Evolutionary conservation across 2,797 vertebrate genomes (phyloP).

Genomic region (Chloroceryle amazona): DNA sequence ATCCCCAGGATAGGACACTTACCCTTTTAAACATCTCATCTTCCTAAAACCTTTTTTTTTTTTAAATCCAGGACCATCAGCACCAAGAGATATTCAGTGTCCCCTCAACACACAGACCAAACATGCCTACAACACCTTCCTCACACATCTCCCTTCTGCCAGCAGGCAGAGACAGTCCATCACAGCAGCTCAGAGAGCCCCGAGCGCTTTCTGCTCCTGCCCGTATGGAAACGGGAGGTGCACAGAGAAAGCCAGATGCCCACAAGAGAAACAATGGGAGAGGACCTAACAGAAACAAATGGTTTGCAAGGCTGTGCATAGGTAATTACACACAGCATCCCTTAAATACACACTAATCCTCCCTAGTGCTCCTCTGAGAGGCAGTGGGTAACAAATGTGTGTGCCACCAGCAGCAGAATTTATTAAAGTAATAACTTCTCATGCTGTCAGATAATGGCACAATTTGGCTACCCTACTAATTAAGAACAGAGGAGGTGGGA

Average conservation of each 20-base stretch:
- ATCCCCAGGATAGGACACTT: no score
- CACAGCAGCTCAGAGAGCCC: not conserved
- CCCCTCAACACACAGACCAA: not conserved
- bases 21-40: not conserved
- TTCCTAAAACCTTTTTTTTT: not conserved
- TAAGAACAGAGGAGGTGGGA: not conserved
- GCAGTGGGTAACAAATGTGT: not conserved
- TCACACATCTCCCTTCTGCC: not conserved
- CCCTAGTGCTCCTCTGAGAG: not conserved
- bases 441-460: not conserved
- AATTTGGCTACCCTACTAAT: not conserved
- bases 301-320: not conserved
- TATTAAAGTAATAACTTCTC: not conserved
- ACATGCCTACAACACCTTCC: not conserved
- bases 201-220: rapidly evolving
- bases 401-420: not conserved
- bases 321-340: not conserved
- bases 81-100: not conserved
- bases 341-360: not conserved
- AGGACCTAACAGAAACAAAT: not conserved
- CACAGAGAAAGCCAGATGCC: not conserved
- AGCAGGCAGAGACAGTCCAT: not conserved
- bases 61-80: not conserved
- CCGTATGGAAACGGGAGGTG: not conserved
- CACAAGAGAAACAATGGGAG: not conserved